Evolutionary conservation across 30 jellyfish, hydroid and myxozoan genomes (phyloP).

Genomic region (Sanderia malayensis): DNA sequence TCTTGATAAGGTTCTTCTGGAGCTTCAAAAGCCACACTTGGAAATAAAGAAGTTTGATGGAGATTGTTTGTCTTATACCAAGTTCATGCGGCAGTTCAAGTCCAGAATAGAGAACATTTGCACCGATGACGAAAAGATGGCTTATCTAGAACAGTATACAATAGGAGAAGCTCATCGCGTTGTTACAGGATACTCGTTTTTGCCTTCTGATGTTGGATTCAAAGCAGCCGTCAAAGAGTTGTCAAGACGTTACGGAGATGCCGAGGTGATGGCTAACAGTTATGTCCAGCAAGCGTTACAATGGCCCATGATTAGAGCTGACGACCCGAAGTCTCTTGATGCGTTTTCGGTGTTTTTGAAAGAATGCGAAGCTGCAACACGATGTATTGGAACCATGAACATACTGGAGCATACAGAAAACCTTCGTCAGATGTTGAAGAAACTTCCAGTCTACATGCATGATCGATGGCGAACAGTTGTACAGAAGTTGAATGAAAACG

Average conservation of each 20-base stretch:
- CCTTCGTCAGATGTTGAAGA: neutral
- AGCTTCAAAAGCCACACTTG: slow-evolving; percentile 45
- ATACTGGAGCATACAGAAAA: neutral
- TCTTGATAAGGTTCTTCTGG: slow-evolving; percentile 46
- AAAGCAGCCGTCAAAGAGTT: slow-evolving; percentile 6
- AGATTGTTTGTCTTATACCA: slow-evolving; percentile 33
- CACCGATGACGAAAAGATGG: slow-evolving; percentile 53
- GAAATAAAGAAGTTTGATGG: slow-evolving; percentile 49
- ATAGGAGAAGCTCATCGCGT: slow-evolving; percentile 52
- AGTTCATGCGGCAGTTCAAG: slow-evolving; percentile 28
- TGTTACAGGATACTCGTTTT: slow-evolving; percentile 12
- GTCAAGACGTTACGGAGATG: slow-evolving; percentile 21
- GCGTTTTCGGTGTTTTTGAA: slow-evolving; percentile 32
- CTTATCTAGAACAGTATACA: slow-evolving; percentile 41
- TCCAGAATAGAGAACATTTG: slow-evolving; percentile 4
- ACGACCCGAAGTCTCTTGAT: slow-evolving; percentile 38
- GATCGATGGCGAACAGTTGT: slow-evolving; percentile 27
- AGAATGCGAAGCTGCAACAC: slow-evolving; percentile 50
- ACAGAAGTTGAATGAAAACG: slow-evolving; percentile 19
- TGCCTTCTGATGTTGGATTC: neutral
- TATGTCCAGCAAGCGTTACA: slow-evolving; percentile 32
- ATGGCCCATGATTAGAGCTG: slow-evolving; percentile 36
- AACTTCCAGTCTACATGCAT: neutral
- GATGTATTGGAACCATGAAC: neutral
- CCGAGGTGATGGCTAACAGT: slow-evolving; percentile 1